Evolutionary conservation across 2,888 invertebrate species (phyloP).

Genomic region (Apotomis turbidana): DNA sequence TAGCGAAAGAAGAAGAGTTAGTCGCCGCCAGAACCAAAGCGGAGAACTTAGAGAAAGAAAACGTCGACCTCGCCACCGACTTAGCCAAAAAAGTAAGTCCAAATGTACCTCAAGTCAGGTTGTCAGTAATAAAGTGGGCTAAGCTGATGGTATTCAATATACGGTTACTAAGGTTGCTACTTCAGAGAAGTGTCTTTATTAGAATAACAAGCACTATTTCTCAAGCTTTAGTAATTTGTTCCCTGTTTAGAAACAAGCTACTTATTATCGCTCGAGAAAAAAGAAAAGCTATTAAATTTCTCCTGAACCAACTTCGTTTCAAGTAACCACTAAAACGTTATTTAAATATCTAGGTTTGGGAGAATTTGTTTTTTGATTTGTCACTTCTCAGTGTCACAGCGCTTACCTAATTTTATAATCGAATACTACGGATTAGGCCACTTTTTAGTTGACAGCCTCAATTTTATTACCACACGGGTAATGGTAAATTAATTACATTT

Average conservation of each 20-base stretch:
- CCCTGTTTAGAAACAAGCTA: too few species aligned
- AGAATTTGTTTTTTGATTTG: too few species aligned
- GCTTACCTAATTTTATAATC: background rate
- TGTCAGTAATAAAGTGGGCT: background rate
- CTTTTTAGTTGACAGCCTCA: background rate
- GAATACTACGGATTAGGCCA: background rate
- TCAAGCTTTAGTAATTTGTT: too few species aligned
- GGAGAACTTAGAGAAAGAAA: constrained; percentile 94
- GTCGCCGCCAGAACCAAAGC: constrained; percentile 94
- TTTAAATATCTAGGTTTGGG: too few species aligned
- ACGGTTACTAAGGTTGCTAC: too few species aligned
- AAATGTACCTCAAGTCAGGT: background rate
- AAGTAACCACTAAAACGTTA: too few species aligned
- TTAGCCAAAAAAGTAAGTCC: constrained; percentile 89
- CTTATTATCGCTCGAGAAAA: too few species aligned
- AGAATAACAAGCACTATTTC: too few species aligned
- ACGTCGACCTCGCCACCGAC: constrained; percentile 92
- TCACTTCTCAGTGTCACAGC: too few species aligned
- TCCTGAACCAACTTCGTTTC: too few species aligned
- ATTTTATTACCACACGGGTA: constrained; percentile 22
- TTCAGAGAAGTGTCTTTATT: too few species aligned
- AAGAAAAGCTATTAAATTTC: too few species aligned
- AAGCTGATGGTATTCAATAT: background rate
- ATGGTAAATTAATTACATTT: constrained; percentile 38
- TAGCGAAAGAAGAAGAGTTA: constrained; percentile 97